These are phyloP conservation scores for Anoplopoma fimbria DNA, from an alignment of 2,113 vertebrate genomes.

Conservation along the genomic window DNA sequence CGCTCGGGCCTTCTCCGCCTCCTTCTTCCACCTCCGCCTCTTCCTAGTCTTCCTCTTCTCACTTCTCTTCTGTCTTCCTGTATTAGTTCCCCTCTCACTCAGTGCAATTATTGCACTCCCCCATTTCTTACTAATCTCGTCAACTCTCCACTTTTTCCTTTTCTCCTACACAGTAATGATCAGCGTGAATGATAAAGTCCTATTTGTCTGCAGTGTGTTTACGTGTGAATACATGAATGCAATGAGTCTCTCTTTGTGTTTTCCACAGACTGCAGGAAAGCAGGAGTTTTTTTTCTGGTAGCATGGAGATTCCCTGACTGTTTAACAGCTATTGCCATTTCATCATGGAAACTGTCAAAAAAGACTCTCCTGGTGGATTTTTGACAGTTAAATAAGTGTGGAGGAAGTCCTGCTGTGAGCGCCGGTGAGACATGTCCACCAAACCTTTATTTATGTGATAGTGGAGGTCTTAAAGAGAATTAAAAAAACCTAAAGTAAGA, in stretches of 20 bases:
- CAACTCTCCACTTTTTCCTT: constrained; percentile 23
- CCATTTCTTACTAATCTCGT: constrained; percentile 22
- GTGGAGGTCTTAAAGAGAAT: not conserved
- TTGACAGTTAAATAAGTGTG: constrained; percentile 58
- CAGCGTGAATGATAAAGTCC: not conserved
- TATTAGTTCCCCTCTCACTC: constrained; percentile 34
- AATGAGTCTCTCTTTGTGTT: not conserved
- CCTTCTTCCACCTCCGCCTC: constrained; percentile 31
- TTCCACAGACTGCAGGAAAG: constrained; percentile 15
- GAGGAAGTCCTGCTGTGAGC: constrained; percentile 33
- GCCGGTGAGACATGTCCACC: constrained; percentile 1
- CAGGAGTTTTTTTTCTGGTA: constrained; percentile 20
- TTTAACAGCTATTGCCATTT: constrained; percentile 54
- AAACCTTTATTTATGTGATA: constrained; percentile 25
- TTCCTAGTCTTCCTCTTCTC: constrained; percentile 24
- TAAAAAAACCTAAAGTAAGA: not conserved
- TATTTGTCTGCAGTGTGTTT: not conserved
- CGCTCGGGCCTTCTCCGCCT: constrained; percentile 38
- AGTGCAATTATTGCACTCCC: constrained; percentile 36
- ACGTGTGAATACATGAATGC: constrained; percentile 21
- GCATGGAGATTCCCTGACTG: constrained; percentile 49
- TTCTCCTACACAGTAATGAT: constrained; percentile 7
- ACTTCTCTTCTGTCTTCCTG: constrained; percentile 18
- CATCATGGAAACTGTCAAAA: constrained; percentile 49
- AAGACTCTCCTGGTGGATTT: constrained; percentile 52